Evolutionary conservation across 2,113 vertebrate species (phyloP), one percentile per base, ranked within the genome.

Genomic region (Cyprichromis sp.): DNA sequence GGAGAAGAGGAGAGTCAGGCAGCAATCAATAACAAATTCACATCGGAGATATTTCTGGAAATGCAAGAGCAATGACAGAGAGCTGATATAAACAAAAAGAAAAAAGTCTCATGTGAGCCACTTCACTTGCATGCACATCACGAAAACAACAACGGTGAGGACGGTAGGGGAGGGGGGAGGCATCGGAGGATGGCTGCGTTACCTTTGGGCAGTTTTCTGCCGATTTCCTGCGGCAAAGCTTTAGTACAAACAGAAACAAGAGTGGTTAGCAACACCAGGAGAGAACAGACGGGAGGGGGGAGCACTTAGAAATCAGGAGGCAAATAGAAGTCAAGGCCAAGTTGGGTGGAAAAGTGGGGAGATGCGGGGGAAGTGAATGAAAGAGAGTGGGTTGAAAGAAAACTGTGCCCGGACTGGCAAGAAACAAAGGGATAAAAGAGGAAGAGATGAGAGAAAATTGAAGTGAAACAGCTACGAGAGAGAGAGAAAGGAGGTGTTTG

Each of bases 141-240:
- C 5, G 7, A 78, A 81, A 81, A 36, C 40, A 86, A 85, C 16
- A 73, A 84, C 24, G 61, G 71, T 26, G 52, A 73, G 34, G 61
- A 57, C 13, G 50, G 55, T 42, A 47, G 61, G 88, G 52, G 34
- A 73, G 82, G 50, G 66, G 9, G 61, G 83, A 87, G 82, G 89
- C 81, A 89, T 88, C 24, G 82, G 89, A 90, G 87, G 92, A 83
- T 9, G 50, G 66, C 66, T 61, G 71, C 57, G 91, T 96, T 96
- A 96, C 96, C 96, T 96, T 96, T 80, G 96, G 95, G 89, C 96
- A 96, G 92, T 96, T 95, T 93, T 96, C 96, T 95, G 94, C 96
- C 91, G 96, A 95, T 96, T 96, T 96, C 94, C 95, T 96, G 92
- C 95, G 96, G 93, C 96, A 96, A 95, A 96, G 96, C 96, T 96